phyloP scores from a whole-genome alignment of 2,797 vertebrate species.

The Danio kyathit region DNA sequence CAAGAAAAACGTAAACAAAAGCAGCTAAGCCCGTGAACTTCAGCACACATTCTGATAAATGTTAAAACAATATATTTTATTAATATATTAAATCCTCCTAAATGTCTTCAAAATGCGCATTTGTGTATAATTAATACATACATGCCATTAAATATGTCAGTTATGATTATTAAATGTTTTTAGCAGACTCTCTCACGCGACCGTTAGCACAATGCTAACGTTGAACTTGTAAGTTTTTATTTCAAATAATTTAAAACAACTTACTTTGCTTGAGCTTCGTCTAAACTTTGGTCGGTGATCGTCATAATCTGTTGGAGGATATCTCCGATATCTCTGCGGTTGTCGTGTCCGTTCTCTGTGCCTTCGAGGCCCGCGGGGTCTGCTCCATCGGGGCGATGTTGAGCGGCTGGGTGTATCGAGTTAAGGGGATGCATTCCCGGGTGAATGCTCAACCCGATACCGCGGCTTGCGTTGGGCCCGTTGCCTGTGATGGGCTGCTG shows the following conservation, averaged over 20 bases:
- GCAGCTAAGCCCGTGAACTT: slow-evolving; percentile 32
- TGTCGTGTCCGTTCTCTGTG: slow-evolving; percentile 86
- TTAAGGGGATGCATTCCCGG: slow-evolving; percentile 80
- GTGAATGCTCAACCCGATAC: slow-evolving; percentile 79
- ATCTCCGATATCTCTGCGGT: slow-evolving; percentile 90
- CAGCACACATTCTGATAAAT: background rate
- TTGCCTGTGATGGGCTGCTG: slow-evolving; percentile 83
- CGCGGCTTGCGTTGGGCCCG: slow-evolving; percentile 81
- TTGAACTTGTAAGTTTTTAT: slow-evolving; percentile 20
- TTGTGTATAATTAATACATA: background rate
- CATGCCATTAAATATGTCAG: background rate
- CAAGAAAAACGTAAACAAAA: slow-evolving; percentile 43
- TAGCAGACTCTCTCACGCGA: slow-evolving; percentile 1
- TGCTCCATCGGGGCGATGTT: slow-evolving; percentile 77
- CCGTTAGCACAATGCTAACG: slow-evolving; percentile 11
- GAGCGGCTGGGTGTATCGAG: slow-evolving; percentile 75
- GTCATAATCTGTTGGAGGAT: slow-evolving; percentile 96
- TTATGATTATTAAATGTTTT: background rate
- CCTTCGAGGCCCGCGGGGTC: slow-evolving; percentile 80
- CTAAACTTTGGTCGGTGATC: slow-evolving; percentile 96
- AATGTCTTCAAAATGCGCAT: background rate
- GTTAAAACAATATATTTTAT: background rate
- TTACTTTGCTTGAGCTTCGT: slow-evolving; percentile 95
- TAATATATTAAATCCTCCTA: no score
- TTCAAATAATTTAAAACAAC: slow-evolving; percentile 50